These are phyloP conservation scores for Sterna hirundo DNA, from an alignment of 2,113 vertebrate genomes.

Conservation along the genomic window DNA sequence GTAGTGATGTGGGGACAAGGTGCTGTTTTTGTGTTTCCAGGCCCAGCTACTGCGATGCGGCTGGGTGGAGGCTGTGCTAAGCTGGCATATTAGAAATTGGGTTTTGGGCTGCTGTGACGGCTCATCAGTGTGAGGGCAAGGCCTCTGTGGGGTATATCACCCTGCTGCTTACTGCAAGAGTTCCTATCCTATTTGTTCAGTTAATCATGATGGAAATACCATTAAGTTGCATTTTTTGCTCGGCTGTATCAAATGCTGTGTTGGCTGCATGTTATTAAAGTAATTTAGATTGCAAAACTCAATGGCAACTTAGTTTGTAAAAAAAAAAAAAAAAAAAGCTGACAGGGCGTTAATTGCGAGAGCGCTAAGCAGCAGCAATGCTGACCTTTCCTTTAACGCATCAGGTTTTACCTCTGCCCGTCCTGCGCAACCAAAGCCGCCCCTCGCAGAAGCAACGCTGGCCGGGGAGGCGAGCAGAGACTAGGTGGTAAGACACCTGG, in stretches of 20 bases:
- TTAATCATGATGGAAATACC: neutral
- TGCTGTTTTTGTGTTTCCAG: neutral
- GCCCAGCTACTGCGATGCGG: neutral
- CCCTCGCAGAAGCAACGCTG: neutral
- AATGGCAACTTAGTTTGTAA: neutral
- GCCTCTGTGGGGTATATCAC: neutral
- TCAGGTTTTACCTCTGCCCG: neutral
- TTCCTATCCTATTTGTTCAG: neutral
- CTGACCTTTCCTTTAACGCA: neutral
- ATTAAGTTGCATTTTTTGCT: neutral
- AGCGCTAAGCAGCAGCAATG: neutral
- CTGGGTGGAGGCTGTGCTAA: rapidly evolving
- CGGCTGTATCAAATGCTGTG: neutral
- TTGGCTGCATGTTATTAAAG: neutral
- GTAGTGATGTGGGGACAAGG: neutral
- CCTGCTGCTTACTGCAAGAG: neutral
- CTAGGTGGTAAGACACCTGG: neutral
- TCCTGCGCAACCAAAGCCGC: neutral
- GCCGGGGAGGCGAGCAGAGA: neutral
- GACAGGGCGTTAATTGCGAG: neutral
- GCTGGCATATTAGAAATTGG: neutral
- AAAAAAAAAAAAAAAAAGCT: neutral
- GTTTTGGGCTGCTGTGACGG: neutral
- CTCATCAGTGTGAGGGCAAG: neutral
- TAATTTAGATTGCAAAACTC: neutral